Percentiles rank a stretch among this genome's conserved stretches.
These are phyloP conservation scores for Euproctis similis DNA, from an alignment of 2,888 invertebrate species.

Conservation along the genomic window DNA sequence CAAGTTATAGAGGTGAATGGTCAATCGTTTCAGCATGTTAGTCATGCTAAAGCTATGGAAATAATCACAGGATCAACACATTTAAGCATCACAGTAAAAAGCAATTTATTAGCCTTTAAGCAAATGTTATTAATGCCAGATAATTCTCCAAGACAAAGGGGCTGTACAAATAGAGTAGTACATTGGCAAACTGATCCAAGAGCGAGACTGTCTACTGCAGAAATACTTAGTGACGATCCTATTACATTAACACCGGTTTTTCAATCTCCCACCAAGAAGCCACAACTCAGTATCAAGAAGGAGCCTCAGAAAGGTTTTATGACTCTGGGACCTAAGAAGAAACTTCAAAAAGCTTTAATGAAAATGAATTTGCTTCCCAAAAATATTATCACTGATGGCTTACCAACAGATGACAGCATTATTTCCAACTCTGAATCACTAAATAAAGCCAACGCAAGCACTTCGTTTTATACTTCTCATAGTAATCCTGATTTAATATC, in stretches of 20 bases:
- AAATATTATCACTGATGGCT: conserved; percentile 82
- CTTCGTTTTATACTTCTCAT: conserved; percentile 85
- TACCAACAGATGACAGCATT: conserved; percentile 80
- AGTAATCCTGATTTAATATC: conserved; percentile 92
- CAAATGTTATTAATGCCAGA: conserved; percentile 82
- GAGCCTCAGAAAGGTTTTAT: conserved; percentile 87
- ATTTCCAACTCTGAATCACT: conserved; percentile 76
- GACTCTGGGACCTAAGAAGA: conserved; percentile 90
- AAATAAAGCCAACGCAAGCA: conserved; percentile 62
- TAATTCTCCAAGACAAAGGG: conserved; percentile 85
- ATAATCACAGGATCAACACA: conserved; percentile 95
- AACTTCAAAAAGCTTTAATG: conserved; percentile 88
- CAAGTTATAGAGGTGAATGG: conserved; percentile 99
- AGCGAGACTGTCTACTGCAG: conserved; percentile 86
- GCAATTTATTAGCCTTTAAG: conserved; percentile 92
- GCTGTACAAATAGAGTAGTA: conserved; percentile 79
- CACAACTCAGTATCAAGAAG: conserved; percentile 75
- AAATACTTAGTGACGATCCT: conserved; percentile 74
- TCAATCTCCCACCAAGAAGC: conserved; percentile 72
- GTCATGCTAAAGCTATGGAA: conserved; percentile 93
- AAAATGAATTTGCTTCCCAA: conserved; percentile 93
- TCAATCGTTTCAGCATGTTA: conserved; percentile 95
- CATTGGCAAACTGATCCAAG: conserved; percentile 82
- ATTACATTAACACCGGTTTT: conserved; percentile 65
- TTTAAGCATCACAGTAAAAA: conserved; percentile 96